These are phyloP conservation scores for Gobionotothen gibberifrons DNA, from an alignment of 2,797 vertebrate genomes.

Conservation along the genomic window DNA sequence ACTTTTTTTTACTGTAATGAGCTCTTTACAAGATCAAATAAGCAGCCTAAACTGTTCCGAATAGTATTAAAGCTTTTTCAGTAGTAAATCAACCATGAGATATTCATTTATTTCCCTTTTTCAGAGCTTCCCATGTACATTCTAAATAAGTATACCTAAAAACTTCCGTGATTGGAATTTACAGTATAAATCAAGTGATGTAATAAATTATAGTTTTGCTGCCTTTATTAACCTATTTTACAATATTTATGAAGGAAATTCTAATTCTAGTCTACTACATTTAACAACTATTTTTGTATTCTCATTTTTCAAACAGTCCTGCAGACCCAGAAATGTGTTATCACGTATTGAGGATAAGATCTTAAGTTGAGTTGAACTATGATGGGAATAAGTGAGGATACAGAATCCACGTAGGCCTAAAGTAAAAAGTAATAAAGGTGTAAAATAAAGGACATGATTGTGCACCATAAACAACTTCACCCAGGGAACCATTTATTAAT, in stretches of 20 bases:
- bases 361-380: not conserved
- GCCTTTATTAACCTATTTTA: not conserved
- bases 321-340: not conserved
- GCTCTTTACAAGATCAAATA: not conserved
- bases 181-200: not conserved
- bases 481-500: slow-evolving; percentile 75
- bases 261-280: not conserved
- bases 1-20: too few relatives aligned
- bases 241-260: not conserved
- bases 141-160: not conserved
- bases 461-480: slow-evolving; percentile 31
- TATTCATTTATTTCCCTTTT: not conserved
- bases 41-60: not conserved
- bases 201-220: not conserved
- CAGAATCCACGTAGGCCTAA: not conserved
- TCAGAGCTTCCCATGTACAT: not conserved
- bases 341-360: not conserved
- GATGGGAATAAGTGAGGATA: not conserved
- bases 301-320: not conserved
- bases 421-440: too few relatives aligned
- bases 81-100: too few relatives aligned
- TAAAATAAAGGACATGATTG: not conserved
- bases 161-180: not conserved
- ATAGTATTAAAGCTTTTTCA: not conserved
- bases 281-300: not conserved